Conservation (phyloP, 2,888 invertebrate species). For the Baronia brevicornis region DNA sequence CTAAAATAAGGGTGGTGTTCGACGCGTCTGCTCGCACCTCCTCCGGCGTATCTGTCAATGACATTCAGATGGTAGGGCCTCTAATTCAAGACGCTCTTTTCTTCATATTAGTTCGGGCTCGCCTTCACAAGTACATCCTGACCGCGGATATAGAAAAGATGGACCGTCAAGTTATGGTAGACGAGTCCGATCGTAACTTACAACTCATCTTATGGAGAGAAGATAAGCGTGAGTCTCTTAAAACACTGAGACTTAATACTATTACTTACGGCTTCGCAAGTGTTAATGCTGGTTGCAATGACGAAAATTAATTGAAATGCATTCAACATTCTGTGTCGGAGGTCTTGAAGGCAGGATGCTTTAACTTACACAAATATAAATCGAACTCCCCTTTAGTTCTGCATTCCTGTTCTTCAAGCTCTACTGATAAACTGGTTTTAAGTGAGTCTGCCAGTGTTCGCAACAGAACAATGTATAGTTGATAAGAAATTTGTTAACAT, state of each 20-base stretch:
- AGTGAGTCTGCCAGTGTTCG: conserved; percentile 8
- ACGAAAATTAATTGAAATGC: conserved; percentile 4
- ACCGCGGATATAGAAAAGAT: conserved; percentile 16
- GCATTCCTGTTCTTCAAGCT: neutral
- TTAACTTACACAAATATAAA: conserved; percentile 20
- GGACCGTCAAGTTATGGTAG: conserved; percentile 5
- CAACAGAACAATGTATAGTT: no score
- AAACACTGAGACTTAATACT: conserved; percentile 18
- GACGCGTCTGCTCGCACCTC: conserved; percentile 13
- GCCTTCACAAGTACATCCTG: conserved; percentile 11
- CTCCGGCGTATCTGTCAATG: conserved; percentile 11
- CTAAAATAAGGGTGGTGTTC: conserved; percentile 16
- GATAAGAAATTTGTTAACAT: no score
- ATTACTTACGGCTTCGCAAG: conserved; percentile 22
- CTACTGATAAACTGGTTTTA: conserved; percentile 1
- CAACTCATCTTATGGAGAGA: conserved; percentile 21
- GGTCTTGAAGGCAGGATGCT: conserved; percentile 16
- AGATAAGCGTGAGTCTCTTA: conserved; percentile 12
- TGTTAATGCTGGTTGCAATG: conserved; percentile 16
- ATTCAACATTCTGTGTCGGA: conserved; percentile 7
- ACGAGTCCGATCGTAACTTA: conserved; percentile 10
- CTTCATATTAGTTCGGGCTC: conserved; percentile 13
- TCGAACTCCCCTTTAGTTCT: conserved; percentile 18
- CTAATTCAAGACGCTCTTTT: conserved; percentile 16
- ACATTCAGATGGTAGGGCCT: conserved; percentile 15